Evolutionary conservation across 2,113 vertebrate species (phyloP), one percentile per base, ranked within the genome.

Genomic region (Haliaeetus leucogaster): DNA sequence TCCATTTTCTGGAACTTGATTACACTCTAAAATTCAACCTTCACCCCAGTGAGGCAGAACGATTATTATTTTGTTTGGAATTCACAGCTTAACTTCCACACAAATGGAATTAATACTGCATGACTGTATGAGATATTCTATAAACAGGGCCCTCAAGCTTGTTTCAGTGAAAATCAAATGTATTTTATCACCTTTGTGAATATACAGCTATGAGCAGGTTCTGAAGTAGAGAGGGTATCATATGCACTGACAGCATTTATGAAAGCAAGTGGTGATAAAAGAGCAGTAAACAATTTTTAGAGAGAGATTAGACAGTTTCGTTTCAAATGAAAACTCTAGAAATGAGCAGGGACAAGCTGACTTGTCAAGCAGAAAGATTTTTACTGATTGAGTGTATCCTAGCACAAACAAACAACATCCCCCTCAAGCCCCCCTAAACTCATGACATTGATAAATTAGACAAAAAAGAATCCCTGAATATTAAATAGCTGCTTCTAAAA

Each of bases 121-220:
- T 59, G 56, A 55, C 93, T 82, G 23, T 66, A 71, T 27, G 71
- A 93, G 79, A 45, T 68, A 73, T 30, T 85, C 67, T 73, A 74
- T 67, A 86, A 95, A 86, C 65, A 90, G 56, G 68, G 43, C 70
- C 89, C 79, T 90, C 23, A 34, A 91, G 68, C 86, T 84, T 82
- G 70, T 90, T 94, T 56, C 66, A 48, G 27, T 72, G 92, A 77
- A 91, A 97, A 96, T 93, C 81, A 90, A 86, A 96, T 84, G 66
- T 68, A 56, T 86, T 95, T 96, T 77, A 90, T 50, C 72, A 94
- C 72, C 38, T 93, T 79, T 56, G 61, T 82, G 91, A 94, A 73
- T n/a, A 82, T 34, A 56, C 27, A 82, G 88, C 81, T 76, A 42
- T 47, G 58, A 84, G 83, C 66, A 84, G 36, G 36, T 71, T 93